Conservation (phyloP, 2,888 invertebrate species). For the Azorinus chamasolen region DNA sequence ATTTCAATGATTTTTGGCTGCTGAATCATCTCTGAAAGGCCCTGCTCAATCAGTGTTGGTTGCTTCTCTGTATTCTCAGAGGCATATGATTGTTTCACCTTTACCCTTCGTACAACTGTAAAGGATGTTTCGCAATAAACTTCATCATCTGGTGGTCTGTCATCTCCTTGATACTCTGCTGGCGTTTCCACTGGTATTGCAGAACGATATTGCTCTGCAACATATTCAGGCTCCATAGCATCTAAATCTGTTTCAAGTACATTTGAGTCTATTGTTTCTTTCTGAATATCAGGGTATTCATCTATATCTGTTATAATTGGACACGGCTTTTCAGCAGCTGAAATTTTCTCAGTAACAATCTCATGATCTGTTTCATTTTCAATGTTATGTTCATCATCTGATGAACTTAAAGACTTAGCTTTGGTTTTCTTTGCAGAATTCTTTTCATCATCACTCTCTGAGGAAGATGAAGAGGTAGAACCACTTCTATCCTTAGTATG, state of each 20-base stretch:
- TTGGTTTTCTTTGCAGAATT: no score
- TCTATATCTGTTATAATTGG: constrained; percentile 38
- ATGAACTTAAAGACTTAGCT: no score
- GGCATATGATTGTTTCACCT: constrained; percentile 57
- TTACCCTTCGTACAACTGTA: constrained; percentile 55
- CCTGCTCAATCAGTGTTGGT: constrained; percentile 42
- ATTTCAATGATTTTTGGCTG: constrained; percentile 37
- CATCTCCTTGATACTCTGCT: constrained; percentile 27
- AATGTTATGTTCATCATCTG: no score
- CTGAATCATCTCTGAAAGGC: constrained; percentile 24
- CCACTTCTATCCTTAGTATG: background rate
- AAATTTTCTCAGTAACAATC: background rate
- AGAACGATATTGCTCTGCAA: constrained; percentile 44
- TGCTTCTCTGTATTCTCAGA: constrained; percentile 58
- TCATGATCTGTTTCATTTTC: background rate
- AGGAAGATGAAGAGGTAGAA: constrained; percentile 5
- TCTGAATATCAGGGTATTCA: constrained; percentile 4
- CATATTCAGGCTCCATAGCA: constrained; percentile 40
- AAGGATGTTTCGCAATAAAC: constrained; percentile 61
- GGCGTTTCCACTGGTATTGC: constrained; percentile 53
- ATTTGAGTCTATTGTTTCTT: constrained; percentile 15
- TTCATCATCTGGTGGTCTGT: constrained; percentile 59
- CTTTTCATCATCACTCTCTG: background rate
- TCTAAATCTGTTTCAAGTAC: constrained; percentile 18
- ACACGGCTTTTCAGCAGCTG: background rate